These are phyloP conservation scores for Linurgus olivaceus DNA, from an alignment of 2,797 vertebrate species.

Conservation along the genomic window DNA sequence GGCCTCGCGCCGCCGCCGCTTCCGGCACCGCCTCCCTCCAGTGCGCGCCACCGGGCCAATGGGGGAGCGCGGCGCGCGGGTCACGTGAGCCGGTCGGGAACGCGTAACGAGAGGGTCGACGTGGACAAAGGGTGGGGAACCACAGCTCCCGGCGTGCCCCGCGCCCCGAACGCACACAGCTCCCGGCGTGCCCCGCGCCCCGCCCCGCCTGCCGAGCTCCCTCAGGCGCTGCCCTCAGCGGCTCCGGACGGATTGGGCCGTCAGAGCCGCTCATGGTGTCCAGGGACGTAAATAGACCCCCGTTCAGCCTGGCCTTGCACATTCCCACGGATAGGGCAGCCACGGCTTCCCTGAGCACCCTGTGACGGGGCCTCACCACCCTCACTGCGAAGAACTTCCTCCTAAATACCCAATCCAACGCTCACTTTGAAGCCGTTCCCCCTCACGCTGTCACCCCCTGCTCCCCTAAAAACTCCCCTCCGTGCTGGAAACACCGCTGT, in stretches of 20 bases:
- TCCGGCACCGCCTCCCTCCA: conserved; percentile 60
- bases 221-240: background rate
- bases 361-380: accelerated
- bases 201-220: background rate
- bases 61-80: background rate
- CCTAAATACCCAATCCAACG: accelerated
- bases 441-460: background rate
- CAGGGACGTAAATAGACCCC: too few species aligned
- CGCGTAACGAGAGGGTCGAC: background rate
- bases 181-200: background rate
- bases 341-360: too few species aligned
- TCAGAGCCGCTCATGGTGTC: accelerated
- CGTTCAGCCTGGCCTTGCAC: background rate
- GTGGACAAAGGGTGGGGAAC: conserved; percentile 48
- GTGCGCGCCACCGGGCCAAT: background rate
- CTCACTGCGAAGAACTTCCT: background rate
- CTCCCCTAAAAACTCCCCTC: accelerated
- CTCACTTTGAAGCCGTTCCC: background rate
- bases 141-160: background rate
- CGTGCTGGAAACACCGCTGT: background rate
- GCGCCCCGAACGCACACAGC: background rate
- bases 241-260: accelerated
- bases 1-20: conserved; percentile 36
- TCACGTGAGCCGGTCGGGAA: background rate
- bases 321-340: background rate